phyloP scores from a whole-genome alignment of 2,797 vertebrate genomes.

The Novumbra hubbsi region DNA sequence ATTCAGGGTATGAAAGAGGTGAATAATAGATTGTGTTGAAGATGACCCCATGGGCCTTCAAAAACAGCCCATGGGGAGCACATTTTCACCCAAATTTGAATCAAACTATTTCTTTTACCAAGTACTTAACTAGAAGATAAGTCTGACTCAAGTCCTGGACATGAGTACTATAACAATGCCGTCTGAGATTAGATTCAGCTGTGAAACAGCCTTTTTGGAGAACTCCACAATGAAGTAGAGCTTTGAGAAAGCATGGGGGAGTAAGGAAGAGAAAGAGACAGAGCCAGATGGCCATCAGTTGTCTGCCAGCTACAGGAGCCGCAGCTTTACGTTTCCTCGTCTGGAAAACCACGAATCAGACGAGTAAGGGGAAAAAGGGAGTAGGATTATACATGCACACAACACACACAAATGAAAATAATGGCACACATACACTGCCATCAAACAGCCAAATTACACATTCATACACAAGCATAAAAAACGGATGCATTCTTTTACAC shows the following conservation, averaged over 20 bases:
- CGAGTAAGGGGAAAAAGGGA: slow-evolving; percentile 17
- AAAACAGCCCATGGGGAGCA: too few relatives aligned
- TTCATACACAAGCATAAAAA: slow-evolving; percentile 5
- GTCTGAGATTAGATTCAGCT: background rate
- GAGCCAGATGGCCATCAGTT: slow-evolving; percentile 55
- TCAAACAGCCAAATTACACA: slow-evolving; percentile 4
- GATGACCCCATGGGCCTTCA: too few relatives aligned
- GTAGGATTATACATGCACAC: slow-evolving; percentile 38
- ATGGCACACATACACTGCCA: background rate
- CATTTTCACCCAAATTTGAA: too few relatives aligned
- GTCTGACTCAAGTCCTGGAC: too few relatives aligned
- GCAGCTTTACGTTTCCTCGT: slow-evolving; percentile 61
- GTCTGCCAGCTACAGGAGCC: slow-evolving; percentile 60
- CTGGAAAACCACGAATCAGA: slow-evolving; percentile 64
- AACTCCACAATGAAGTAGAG: background rate
- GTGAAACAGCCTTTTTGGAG: background rate
- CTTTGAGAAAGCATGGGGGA: background rate
- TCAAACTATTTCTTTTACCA: too few relatives aligned
- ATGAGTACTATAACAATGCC: too few relatives aligned
- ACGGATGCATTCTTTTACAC: background rate
- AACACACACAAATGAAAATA: background rate
- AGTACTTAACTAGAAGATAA: too few relatives aligned
- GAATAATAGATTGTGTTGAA: too few relatives aligned
- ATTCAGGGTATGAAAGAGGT: too few relatives aligned
- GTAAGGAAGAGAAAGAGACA: background rate